Evolutionary conservation across 2,113 vertebrate genomes (phyloP), one percentile per base, ranked within the genome.

Genomic region (Leucopsar rothschildi): DNA sequence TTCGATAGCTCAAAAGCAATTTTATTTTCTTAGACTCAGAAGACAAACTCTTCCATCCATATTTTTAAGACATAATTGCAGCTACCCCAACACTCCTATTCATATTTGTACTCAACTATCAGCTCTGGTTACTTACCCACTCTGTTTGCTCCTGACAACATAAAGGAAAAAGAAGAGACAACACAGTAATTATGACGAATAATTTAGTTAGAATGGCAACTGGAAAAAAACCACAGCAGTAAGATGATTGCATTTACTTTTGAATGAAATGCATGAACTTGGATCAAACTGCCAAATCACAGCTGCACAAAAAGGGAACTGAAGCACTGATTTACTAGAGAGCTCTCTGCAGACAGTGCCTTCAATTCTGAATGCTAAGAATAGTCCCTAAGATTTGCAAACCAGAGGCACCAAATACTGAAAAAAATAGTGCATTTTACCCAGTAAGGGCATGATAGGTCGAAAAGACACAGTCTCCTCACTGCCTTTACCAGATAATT

Each of bases 131-230:
- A 98, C 98, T 98, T 98, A 98, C 98, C 98, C 90, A 98, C 98
- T 98, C 97, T 98, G 98, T 98, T 98, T 97, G 97, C 95, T 96
- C 98, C 98, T 98, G 98, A 91, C 92, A 98, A 98, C 96, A 96
- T 82, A 94, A 97, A 98, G 97, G 94, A 97, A 95, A 97, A 96
- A 95, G 77, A 95, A 96, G 80, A 97, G 82, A 96, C 82, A 94
- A 96, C 76, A 96, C 56, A 82, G 53, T 86, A 94, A 95, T 94
- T 96, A 97, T 16, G 90, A 96, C 69, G 92, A 94, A 80, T 90
- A 94, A 88, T 88, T 92, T 52, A 93, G 49, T 69, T 95, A 49
- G 61, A 94, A 91, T 64, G 56, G 75, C 59, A 93, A 95, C 31
- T 68, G n/a, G 75, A 69, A 75, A 83, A 80, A 80, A 97, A 9